These are phyloP conservation scores for Cyphomyrmex costatus DNA, from an alignment of 1,140 invertebrate species.

Conservation along the genomic window DNA sequence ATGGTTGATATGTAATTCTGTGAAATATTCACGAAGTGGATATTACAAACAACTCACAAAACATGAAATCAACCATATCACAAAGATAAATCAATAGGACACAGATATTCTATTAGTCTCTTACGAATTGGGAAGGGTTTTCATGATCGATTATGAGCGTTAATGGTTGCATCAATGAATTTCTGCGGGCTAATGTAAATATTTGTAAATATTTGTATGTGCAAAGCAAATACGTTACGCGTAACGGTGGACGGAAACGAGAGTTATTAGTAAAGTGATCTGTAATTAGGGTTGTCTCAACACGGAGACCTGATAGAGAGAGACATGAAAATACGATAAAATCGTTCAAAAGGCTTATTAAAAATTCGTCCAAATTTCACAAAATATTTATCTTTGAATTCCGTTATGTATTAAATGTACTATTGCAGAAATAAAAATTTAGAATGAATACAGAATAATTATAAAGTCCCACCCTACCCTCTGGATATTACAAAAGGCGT, in stretches of 20 bases:
- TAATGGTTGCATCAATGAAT: conserved; percentile 74
- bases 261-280: conserved; percentile 53
- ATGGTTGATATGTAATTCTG: background rate
- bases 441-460: background rate
- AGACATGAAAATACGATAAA: conserved; percentile 20
- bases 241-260: conserved; percentile 24
- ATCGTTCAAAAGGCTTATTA: conserved; percentile 52
- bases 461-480: too few relatives aligned
- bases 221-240: conserved; percentile 70
- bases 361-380: conserved; percentile 65
- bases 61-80: conserved; percentile 57
- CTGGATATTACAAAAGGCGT: too few relatives aligned
- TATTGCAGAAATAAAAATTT: conserved; percentile 32
- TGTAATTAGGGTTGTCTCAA: conserved; percentile 50
- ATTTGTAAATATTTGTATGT: conserved; percentile 84
- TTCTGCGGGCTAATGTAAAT: conserved; percentile 83
- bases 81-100: conserved; percentile 64
- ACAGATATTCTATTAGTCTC: conserved; percentile 50
- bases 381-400: conserved; percentile 61
- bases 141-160: conserved; percentile 71
- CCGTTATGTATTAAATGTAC: conserved; percentile 34
- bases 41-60: conserved; percentile 69
- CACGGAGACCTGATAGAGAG: conserved; percentile 30
- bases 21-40: conserved; percentile 24
- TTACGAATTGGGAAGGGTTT: conserved; percentile 44